Evolutionary conservation across 2,888 invertebrate species (phyloP).

Genomic region (Platerodrilus igneus): DNA sequence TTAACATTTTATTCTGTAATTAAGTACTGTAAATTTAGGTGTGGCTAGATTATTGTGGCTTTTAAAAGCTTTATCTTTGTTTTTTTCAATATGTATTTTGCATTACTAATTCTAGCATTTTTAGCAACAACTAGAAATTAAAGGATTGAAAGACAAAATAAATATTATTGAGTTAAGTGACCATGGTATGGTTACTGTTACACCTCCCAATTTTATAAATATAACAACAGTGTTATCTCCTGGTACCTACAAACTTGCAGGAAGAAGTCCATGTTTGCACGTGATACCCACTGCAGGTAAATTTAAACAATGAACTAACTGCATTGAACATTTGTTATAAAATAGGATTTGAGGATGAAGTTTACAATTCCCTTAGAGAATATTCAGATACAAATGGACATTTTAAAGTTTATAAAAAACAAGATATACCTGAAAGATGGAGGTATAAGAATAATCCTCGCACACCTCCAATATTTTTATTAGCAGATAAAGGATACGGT

Average conservation of each 20-base stretch:
- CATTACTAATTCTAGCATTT: no score
- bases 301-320: background rate
- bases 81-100: no score
- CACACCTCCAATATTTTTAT: slow-evolving; percentile 57
- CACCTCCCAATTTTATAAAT: slow-evolving; percentile 53
- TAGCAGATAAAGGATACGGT: slow-evolving; percentile 59
- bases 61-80: no score
- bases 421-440: slow-evolving; percentile 58
- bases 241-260: slow-evolving; percentile 49
- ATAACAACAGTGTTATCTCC: slow-evolving; percentile 51
- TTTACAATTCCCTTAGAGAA: slow-evolving; percentile 50
- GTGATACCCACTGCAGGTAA: slow-evolving; percentile 57
- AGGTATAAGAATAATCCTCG: slow-evolving; percentile 59
- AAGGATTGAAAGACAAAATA: slow-evolving; percentile 51
- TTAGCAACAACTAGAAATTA: slow-evolving; percentile 48
- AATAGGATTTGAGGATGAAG: slow-evolving; percentile 48
- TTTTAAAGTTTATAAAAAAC: slow-evolving; percentile 57
- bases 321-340: background rate
- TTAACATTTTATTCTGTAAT: no score
- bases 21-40: no score
- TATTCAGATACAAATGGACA: slow-evolving; percentile 45
- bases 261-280: slow-evolving; percentile 55
- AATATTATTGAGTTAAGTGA: slow-evolving; percentile 68
- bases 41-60: no score
- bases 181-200: slow-evolving; percentile 64